Evolutionary conservation across 2,888 invertebrate species (phyloP).

Genomic region (Argynnis bischoffii): DNA sequence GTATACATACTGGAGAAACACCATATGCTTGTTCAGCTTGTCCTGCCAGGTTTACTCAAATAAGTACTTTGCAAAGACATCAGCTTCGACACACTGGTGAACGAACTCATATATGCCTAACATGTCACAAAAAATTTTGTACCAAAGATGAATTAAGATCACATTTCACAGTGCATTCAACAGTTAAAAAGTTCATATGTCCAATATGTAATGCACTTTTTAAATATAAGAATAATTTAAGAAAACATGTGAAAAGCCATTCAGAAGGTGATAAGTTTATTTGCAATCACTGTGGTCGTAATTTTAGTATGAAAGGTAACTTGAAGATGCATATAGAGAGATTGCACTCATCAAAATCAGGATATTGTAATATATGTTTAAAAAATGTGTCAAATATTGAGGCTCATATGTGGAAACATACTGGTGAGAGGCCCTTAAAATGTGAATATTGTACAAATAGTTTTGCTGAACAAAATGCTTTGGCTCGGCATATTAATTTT

Average conservation of each 20-base stretch:
- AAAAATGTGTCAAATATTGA: constrained; percentile 80
- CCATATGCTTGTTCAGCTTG: constrained; percentile 65
- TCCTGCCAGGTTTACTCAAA: constrained; percentile 58
- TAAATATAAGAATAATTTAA: constrained; percentile 75
- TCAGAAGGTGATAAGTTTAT: constrained; percentile 57
- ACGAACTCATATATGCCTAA: constrained; percentile 55
- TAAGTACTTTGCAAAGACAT: constrained; percentile 60
- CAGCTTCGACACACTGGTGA: constrained; percentile 58
- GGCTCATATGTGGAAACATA: constrained; percentile 80
- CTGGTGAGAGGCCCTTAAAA: constrained; percentile 71
- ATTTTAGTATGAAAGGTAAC: constrained; percentile 75
- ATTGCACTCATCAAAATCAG: constrained; percentile 80
- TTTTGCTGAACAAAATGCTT: constrained; percentile 59
- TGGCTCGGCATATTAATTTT: constrained; percentile 68
- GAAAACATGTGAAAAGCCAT: constrained; percentile 73
- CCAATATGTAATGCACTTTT: constrained; percentile 70
- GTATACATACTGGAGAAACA: constrained; percentile 70
- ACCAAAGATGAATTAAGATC: constrained; percentile 63
- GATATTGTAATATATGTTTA: constrained; percentile 72
- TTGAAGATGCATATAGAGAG: constrained; percentile 77
- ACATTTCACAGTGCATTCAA: constrained; percentile 60
- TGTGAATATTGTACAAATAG: constrained; percentile 67
- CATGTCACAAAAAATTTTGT: constrained; percentile 62
- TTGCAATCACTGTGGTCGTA: constrained; percentile 67
- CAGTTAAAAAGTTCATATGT: constrained; percentile 61